Evolutionary conservation across 23 tunicate species (phyloP), one percentile per base, ranked within the genome.

Genomic region (Halocynthia roretzi): DNA sequence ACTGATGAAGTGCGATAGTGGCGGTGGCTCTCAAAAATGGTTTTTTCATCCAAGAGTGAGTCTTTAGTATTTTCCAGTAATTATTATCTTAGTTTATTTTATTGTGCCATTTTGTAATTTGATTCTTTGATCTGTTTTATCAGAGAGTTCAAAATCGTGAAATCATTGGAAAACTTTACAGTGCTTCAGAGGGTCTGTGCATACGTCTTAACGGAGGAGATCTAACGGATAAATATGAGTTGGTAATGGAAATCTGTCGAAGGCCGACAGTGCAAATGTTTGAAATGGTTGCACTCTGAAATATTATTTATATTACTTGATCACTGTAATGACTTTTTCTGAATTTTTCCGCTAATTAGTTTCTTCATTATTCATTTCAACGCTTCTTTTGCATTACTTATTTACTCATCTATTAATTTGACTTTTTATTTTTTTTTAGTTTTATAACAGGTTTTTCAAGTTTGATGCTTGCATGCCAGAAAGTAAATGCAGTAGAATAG

Each of bases 261-360:
- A 83, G 80, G 21, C 96, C 89, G 6, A 60, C 85, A 6, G 88
- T 89, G 52, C 96, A 89, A 56, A 77, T 77, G 5, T 89, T 89
- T 53, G 62, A 79, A 51, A 78, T 84, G 11, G 50, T 62, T 0
- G n/a, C 77, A 58, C 17, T 14, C 2, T 58, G n/a, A 14, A 58
- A 58, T n/a, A 58, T 58, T 15, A 58, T 58, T 31, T 31, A 31
- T 31, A 31, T 31, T 0, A 31, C 44, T 31, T 31, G 2, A 31
- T 31, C 44, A 31, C 44, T 31, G 44, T 31, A 31, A 31, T 31
- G 44, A 31, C 44, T 31, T 31, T 31, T 18, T 60, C 64, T 60
- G 18, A 60, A 18, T 18, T 60, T 18, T 60, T 60, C 18, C 4
- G 18, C 64, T 60, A 60, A 60, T 60, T 18, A 31, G 44, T 31